Base-by-base conservation (phyloP, 1,140 invertebrate species). In the Contarinia nasturtii region DNA sequence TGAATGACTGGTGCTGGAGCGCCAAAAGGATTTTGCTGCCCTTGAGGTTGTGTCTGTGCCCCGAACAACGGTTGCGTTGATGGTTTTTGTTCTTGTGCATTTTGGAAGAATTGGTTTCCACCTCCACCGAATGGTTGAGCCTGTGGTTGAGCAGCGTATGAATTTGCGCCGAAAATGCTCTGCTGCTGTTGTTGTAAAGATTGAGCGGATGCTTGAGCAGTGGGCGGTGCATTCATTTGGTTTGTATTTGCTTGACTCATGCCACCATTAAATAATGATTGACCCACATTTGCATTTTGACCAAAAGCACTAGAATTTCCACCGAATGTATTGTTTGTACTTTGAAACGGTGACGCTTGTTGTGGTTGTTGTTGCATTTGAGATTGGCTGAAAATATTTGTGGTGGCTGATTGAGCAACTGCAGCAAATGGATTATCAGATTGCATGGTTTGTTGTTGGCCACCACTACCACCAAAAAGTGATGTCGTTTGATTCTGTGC, bases 61-160 rank as follows among this genome's bases (percentile, higher is more conserved):
- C 27, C 27, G 27, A 27, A 27, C 27, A 27, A 27, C 27, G 27
- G 27, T 27, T 27, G 27, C 11, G 14, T 20, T 3, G 38, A 12
- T 27, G 5, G 37, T 14, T 41, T 7, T 33, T 48, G 46, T 27
- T 48, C 36, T 11, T 41, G 33, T 38, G 49, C 51, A 34, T 48
- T 46, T 1, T 49, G 43, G 40, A 55, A 60, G 14, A 52, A n/a
- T n/a, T n/a, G n/a, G 47, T 50, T 51, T 7, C 37, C 45, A 18
- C 22, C 38, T 22, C 49, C 12, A 22, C 46, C 22, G 47, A 50
- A 36, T 50, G 50, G 11, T 27, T 51, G 49, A 2, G 38, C 12
- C 17, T 40, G 37, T 15, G 14, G 14, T 18, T n/a, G 37, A 15
- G 18, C 34, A 48, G 50, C n/a, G n/a, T 40, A 37, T 40, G 50